These are phyloP conservation scores for Littorina saxatilis DNA, from an alignment of 1,140 invertebrate genomes.

Conservation along the genomic window DNA sequence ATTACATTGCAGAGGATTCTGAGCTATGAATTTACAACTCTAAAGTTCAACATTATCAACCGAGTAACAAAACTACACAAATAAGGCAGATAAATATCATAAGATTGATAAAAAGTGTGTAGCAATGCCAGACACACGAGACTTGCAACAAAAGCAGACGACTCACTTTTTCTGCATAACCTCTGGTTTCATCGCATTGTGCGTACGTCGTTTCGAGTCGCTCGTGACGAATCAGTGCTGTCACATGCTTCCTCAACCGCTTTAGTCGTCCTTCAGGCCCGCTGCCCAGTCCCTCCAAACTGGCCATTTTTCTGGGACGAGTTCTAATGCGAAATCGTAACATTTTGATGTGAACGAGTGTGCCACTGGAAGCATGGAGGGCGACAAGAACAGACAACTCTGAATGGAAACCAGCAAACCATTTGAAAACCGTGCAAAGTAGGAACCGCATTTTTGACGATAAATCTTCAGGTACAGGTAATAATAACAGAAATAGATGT, in stretches of 20 bases:
- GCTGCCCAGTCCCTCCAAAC: slow-evolving; percentile 78
- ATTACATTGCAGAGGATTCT: too few relatives aligned
- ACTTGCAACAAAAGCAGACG: too few relatives aligned
- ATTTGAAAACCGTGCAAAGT: neutral
- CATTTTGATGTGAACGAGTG: slow-evolving; percentile 41
- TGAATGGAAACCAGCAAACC: neutral
- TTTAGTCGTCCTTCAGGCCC: slow-evolving; percentile 84
- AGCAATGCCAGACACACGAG: too few relatives aligned
- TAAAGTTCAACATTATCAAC: too few relatives aligned
- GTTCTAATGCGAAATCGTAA: slow-evolving; percentile 82
- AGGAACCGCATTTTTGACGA: neutral
- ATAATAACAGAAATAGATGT: neutral
- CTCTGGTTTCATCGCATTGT: slow-evolving; percentile 88
- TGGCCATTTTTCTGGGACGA: slow-evolving; percentile 80
- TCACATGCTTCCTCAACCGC: slow-evolving; percentile 88
- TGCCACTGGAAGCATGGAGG: neutral
- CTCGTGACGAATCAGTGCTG: slow-evolving; percentile 91
- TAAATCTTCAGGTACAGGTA: neutral
- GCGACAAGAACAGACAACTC: neutral
- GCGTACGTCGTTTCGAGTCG: slow-evolving; percentile 87
- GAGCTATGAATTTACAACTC: too few relatives aligned
- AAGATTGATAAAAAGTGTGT: too few relatives aligned
- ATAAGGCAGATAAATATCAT: too few relatives aligned
- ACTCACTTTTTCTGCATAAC: slow-evolving; percentile 86
- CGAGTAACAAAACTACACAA: too few relatives aligned